Evolutionary conservation across 1,140 invertebrate species (phyloP).

Genomic region (Neodiprion virginianus): DNA sequence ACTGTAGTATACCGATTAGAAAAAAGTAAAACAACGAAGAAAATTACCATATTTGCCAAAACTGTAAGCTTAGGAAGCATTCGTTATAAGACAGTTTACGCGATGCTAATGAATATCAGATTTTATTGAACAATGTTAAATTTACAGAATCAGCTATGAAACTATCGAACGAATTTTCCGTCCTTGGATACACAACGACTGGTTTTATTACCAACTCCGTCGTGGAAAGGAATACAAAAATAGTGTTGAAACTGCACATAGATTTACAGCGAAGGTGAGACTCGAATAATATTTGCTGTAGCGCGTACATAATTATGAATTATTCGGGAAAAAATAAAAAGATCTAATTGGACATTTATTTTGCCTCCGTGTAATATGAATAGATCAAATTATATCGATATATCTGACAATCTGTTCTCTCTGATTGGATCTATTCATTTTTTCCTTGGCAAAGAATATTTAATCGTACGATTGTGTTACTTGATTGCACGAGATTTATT

Average conservation of each 20-base stretch:
- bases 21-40: no score
- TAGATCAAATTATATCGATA: not conserved
- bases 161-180: conserved; percentile 17
- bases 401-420: not conserved
- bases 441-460: not conserved
- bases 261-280: conserved; percentile 62
- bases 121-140: not conserved
- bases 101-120: not conserved
- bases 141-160: conserved; percentile 38
- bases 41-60: no score
- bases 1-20: no score
- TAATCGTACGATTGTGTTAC: not conserved
- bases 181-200: conserved; percentile 28
- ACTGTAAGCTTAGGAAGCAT: not conserved
- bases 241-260: conserved; percentile 62
- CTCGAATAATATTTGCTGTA: not conserved
- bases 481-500: not conserved
- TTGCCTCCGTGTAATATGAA: not conserved
- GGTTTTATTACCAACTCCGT: conserved; percentile 30
- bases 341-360: not conserved
- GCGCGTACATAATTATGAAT: conserved; percentile 17
- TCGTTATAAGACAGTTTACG: not conserved
- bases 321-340: no score
- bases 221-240: conserved; percentile 54
- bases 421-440: not conserved